A percentile compares a stretch with the other conserved stretches of the same genome.
Evolutionary conservation across 2,888 invertebrate genomes (phyloP).

Genomic region (Palloptera scutellata): DNA sequence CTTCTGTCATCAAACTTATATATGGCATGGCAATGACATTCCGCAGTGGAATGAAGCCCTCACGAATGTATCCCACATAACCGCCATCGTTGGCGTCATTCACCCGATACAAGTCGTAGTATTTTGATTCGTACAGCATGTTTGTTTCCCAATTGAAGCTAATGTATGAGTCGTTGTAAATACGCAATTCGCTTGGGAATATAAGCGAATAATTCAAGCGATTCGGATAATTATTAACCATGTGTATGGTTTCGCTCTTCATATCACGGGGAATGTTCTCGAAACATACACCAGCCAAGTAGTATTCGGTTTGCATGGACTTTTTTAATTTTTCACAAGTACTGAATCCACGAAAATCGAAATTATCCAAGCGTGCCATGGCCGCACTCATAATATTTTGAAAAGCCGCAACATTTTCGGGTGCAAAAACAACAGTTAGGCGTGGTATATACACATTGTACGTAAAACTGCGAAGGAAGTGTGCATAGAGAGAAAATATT

Average conservation of each 20-base stretch:
- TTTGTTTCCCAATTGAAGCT: too few relatives aligned
- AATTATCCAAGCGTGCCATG: not conserved
- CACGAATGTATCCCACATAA: too few relatives aligned
- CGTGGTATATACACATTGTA: conserved; percentile 42
- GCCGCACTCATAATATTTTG: conserved; percentile 32
- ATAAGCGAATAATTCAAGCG: conserved; percentile 43
- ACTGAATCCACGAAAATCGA: conserved; percentile 20
- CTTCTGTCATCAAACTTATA: too few relatives aligned
- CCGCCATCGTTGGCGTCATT: too few relatives aligned
- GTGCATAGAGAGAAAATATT: not conserved
- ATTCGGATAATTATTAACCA: conserved; percentile 11
- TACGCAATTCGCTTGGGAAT: conserved; percentile 49
- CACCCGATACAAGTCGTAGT: too few relatives aligned
- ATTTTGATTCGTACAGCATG: too few relatives aligned
- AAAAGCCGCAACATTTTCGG: conserved; percentile 26
- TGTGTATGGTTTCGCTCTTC: not conserved
- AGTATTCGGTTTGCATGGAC: conserved; percentile 28
- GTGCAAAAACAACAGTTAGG: conserved; percentile 47
- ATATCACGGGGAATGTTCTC: conserved; percentile 61
- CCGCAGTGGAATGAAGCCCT: too few relatives aligned
- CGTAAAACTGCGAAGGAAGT: conserved; percentile 8
- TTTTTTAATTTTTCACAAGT: conserved; percentile 31
- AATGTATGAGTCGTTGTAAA: conserved; percentile 6
- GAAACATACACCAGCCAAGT: conserved; percentile 62
- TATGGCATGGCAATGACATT: too few relatives aligned